A percentile compares a stretch with the other conserved stretches of the same genome.
These are phyloP conservation scores for Zaprionus capensis DNA, from an alignment of 1,140 invertebrate genomes.

Conservation along the genomic window DNA sequence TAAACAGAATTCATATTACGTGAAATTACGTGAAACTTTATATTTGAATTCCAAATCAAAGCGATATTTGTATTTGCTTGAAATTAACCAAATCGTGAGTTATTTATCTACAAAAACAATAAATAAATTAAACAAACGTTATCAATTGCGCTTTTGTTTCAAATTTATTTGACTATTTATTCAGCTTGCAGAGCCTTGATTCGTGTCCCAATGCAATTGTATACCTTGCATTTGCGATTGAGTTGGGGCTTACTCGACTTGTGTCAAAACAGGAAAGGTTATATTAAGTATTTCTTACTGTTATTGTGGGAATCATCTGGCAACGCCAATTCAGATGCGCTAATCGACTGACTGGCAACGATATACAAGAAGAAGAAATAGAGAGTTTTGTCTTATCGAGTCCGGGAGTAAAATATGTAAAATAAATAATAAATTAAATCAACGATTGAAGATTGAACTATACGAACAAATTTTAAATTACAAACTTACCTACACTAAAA, in stretches of 20 bases:
- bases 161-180: conserved; percentile 1
- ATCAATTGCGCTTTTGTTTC: neutral
- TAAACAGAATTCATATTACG: neutral
- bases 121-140: conserved; percentile 6
- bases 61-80: neutral
- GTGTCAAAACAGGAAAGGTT: no score
- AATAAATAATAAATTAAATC: no score
- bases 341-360: no score
- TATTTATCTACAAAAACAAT: neutral
- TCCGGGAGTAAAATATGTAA: no score
- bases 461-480: no score
- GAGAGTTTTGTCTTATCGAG: no score
- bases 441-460: no score
- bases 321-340: no score
- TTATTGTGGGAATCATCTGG: no score
- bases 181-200: neutral
- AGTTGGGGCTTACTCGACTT: neutral
- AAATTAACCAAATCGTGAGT: neutral
- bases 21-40: neutral
- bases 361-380: no score
- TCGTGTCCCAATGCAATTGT: neutral
- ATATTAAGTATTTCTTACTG: no score
- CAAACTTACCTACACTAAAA: no score
- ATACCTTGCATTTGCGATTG: neutral
- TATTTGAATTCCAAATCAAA: neutral